Conservation (phyloP, 2,797 vertebrate species). For the Menidia menidia region DNA sequence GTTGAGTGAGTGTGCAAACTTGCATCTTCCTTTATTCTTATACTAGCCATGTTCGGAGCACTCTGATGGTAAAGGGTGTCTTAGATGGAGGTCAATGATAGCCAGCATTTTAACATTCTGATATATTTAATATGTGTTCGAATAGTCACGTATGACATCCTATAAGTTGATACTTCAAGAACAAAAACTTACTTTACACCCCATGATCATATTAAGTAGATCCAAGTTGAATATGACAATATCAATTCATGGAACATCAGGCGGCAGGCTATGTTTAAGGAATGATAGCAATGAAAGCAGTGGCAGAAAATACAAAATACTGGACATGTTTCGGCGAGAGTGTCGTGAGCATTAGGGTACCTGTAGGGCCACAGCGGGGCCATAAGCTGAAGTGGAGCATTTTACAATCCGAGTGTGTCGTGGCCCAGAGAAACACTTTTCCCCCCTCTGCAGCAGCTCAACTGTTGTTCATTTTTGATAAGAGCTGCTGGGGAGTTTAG, state of each 20-base stretch:
- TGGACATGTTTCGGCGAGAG: not conserved
- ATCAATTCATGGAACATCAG: not conserved
- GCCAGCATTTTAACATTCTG: too few species aligned
- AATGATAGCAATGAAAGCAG: not conserved
- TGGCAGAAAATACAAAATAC: not conserved
- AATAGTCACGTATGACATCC: not conserved
- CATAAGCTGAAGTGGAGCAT: slow-evolving; percentile 13
- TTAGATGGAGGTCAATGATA: not conserved
- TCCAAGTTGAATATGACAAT: not conserved
- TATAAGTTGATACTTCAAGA: not conserved
- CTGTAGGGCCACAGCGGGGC: slow-evolving; percentile 13
- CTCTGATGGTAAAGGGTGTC: not conserved
- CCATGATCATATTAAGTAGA: not conserved
- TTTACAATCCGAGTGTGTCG: slow-evolving; percentile 29
- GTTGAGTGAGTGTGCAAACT: not conserved
- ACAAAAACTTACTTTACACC: not conserved
- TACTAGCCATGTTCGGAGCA: not conserved
- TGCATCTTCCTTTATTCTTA: too few species aligned
- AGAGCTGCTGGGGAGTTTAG: slow-evolving; percentile 68
- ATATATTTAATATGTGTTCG: too few species aligned
- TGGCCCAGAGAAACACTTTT: slow-evolving; percentile 45
- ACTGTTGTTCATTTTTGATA: slow-evolving; percentile 73
- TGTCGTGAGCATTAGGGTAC: not conserved
- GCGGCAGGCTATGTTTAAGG: slow-evolving; percentile 3
- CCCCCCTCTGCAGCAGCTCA: slow-evolving; percentile 27